Evolutionary conservation across 2,797 vertebrate species (phyloP).

Genomic region (Nannoperca australis): DNA sequence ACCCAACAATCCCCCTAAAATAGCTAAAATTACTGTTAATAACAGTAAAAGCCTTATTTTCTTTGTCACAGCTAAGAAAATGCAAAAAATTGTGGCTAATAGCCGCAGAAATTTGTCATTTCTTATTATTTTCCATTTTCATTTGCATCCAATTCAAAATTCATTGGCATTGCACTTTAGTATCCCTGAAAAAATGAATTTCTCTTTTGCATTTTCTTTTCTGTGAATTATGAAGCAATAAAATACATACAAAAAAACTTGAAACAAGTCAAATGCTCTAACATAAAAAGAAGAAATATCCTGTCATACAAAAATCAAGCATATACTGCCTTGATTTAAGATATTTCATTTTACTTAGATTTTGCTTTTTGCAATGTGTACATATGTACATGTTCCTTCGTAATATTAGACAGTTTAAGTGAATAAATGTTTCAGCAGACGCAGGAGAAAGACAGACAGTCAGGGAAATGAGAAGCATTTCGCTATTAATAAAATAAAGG

Average conservation of each 20-base stretch:
- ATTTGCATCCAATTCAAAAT: slow-evolving; percentile 73
- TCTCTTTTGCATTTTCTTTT: slow-evolving; percentile 66
- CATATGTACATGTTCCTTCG: slow-evolving; percentile 12
- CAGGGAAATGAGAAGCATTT: slow-evolving; percentile 18
- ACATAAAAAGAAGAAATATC: no score
- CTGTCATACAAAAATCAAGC: no score
- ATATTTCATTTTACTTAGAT: no score
- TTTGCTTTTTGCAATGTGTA: no score
- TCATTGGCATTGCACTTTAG: slow-evolving; percentile 69
- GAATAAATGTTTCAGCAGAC: slow-evolving; percentile 33
- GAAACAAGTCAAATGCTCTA: no score
- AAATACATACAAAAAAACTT: slow-evolving; percentile 27
- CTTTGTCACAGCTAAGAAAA: slow-evolving; percentile 55
- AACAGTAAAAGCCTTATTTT: slow-evolving; percentile 71
- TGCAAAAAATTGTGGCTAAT: slow-evolving; percentile 52
- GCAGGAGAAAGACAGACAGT: slow-evolving; percentile 12
- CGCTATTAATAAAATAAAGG: slow-evolving; percentile 9
- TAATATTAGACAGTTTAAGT: slow-evolving; percentile 33
- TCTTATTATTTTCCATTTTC: slow-evolving; percentile 75
- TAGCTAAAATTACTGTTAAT: slow-evolving; percentile 69
- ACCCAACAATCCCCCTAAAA: slow-evolving; percentile 58
- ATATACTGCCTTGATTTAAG: no score
- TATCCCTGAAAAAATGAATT: slow-evolving; percentile 53
- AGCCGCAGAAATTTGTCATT: slow-evolving; percentile 62
- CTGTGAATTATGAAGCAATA: slow-evolving; percentile 55